phyloP scores from a whole-genome alignment of 92 coral and sea anemone genomes.

The Micromussa lordhowensis region DNA sequence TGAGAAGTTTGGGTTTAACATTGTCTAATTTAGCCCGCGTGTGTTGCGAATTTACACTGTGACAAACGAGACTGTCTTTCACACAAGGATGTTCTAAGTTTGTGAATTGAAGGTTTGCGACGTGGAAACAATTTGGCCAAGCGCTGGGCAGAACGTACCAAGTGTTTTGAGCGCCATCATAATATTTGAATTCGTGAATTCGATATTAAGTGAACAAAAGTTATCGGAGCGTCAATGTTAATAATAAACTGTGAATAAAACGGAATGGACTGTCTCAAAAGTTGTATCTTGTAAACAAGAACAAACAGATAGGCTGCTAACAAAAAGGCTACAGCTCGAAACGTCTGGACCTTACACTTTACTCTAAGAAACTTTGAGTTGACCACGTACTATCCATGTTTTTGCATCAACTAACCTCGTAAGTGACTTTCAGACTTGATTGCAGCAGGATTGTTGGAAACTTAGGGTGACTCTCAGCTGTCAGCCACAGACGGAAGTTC shows the following conservation, averaged over 20 bases:
- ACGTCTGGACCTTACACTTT: too few relatives aligned
- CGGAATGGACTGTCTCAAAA: too few relatives aligned
- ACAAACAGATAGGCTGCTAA: not conserved
- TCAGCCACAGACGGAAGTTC: slow-evolving; percentile 95
- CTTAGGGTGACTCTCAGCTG: slow-evolving; percentile 97
- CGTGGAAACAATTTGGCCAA: not conserved
- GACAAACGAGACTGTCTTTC: not conserved
- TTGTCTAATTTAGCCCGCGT: too few relatives aligned
- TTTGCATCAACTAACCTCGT: slow-evolving; percentile 74
- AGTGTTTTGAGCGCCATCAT: not conserved
- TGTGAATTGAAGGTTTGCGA: not conserved
- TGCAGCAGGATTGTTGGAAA: slow-evolving; percentile 95
- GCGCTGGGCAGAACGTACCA: not conserved
- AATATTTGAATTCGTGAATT: not conserved
- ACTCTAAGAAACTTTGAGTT: too few relatives aligned
- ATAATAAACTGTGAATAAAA: too few relatives aligned
- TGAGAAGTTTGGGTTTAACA: not conserved
- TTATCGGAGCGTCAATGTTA: not conserved
- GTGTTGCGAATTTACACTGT: not conserved
- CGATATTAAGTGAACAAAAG: not conserved
- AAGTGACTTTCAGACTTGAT: slow-evolving; percentile 94
- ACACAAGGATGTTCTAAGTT: not conserved
- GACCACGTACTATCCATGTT: too few relatives aligned
- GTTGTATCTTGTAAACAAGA: not conserved
- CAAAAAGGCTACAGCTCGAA: too few relatives aligned